Base-by-base conservation (phyloP, 2,888 invertebrate species). In the Ecliptopera silaceata region DNA sequence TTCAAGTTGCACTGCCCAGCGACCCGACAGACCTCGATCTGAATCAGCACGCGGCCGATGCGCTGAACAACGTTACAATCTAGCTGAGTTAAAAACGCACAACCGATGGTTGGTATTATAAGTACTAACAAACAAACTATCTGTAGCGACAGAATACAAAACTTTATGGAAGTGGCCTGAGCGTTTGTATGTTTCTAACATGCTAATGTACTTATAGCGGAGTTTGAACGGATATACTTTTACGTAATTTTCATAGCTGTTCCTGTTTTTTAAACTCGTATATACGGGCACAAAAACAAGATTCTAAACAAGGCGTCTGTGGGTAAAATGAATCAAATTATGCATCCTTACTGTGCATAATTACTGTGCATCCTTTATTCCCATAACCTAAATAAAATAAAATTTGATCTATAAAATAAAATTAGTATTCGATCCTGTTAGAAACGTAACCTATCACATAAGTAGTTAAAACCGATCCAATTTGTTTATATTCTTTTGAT, bases 11-110 rank as follows among this genome's bases (percentile, higher is more conserved):
- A 47, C 20, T 59, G 43, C 42, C 46, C 59, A 55, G 50, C 82
- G 82, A 82, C 81, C 81, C 77, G 77, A 73, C 71, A 84, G 76
- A 80, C 85, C 84, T 84, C 86, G 82, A 86, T 86, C 81, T 80
- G 78, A 86, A 86, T 86, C 85, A 82, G 84, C 75, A 82, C 84
- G 82, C 77, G 77, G 78, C 77, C 74, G 76, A 79, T 80, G 78
- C 81, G 77, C 68, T 72, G 77, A 81, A 82, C 75, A 81, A 82
- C 75, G 69, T 72, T 73, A 69, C 75, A 70, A 75, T 78, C 75
- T 76, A 71, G 72, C 75, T 71, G 74, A 79, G 74, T 79, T 78
- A 69, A 72, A 77, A 78, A 78, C 74, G 70, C 72, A 74, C 68
- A 65, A 62, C 70, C 66, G 57, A 57, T 45, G 58, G 12, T 36